Conservation (phyloP, 2,797 vertebrate species). For the Semotilus atromaculatus region DNA sequence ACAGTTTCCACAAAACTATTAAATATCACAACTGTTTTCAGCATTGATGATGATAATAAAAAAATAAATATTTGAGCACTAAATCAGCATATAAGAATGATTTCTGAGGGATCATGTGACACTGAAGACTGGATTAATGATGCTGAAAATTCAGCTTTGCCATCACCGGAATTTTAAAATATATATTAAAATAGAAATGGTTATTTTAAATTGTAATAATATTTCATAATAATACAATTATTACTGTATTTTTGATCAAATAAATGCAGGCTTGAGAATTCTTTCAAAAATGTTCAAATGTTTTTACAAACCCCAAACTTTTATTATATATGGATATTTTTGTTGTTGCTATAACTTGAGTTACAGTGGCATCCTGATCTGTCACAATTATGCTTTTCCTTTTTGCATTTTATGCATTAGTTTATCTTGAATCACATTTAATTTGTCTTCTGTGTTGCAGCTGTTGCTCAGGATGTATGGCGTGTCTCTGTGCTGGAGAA, state of each 20-base stretch:
- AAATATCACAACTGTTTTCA: not conserved
- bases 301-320: no score
- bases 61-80: not conserved
- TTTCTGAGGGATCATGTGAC: not conserved
- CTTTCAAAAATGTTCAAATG: no score
- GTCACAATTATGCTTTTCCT: not conserved
- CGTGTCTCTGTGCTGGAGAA: constrained; percentile 50
- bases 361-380: not conserved
- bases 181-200: no score
- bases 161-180: not conserved
- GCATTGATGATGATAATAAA: not conserved
- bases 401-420: not conserved
- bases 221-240: not conserved
- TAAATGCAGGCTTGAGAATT: not conserved
- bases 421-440: not conserved
- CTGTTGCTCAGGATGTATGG: constrained; percentile 68
- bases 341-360: not conserved
- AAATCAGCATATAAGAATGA: not conserved
- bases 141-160: not conserved
- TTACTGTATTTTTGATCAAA: not conserved
- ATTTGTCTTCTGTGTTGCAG: constrained; percentile 68
- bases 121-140: not conserved
- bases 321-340: not conserved
- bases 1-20: not conserved
- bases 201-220: not conserved